These are phyloP conservation scores for Ceratotherium simum DNA, from an alignment of 2,113 vertebrate species.

Conservation along the genomic window DNA sequence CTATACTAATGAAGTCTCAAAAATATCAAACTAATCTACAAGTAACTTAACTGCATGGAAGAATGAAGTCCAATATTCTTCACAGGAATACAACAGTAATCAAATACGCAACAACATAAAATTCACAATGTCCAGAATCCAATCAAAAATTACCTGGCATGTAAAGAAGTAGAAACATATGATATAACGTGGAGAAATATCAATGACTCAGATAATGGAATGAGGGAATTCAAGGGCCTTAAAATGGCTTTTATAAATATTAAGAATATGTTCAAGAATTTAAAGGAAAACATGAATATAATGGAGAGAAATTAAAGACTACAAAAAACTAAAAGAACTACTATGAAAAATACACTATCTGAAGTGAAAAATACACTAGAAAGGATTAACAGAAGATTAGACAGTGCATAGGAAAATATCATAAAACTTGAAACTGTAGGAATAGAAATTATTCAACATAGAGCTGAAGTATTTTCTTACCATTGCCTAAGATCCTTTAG, in stretches of 20 bases:
- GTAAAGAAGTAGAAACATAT: background rate
- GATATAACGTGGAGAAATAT: background rate
- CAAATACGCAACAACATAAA: background rate
- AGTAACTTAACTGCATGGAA: constrained; percentile 12
- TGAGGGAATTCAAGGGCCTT: background rate
- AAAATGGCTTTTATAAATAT: background rate
- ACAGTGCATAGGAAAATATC: background rate
- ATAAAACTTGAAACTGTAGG: background rate
- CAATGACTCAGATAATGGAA: background rate
- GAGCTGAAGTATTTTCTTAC: background rate
- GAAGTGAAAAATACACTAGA: constrained; percentile 1
- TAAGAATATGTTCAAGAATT: background rate
- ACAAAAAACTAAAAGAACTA: background rate
- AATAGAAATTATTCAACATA: constrained; percentile 20
- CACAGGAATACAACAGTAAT: constrained; percentile 36
- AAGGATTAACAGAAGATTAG: background rate
- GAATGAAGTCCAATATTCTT: background rate
- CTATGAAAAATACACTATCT: background rate
- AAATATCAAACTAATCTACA: background rate
- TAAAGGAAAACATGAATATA: constrained; percentile 9
- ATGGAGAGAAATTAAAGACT: background rate
- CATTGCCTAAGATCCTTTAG: background rate
- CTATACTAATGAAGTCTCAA: background rate
- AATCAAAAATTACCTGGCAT: constrained; percentile 5
- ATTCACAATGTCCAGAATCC: background rate